Conservation (phyloP, 2,888 invertebrate species). For the Sepiola atlantica region DNA sequence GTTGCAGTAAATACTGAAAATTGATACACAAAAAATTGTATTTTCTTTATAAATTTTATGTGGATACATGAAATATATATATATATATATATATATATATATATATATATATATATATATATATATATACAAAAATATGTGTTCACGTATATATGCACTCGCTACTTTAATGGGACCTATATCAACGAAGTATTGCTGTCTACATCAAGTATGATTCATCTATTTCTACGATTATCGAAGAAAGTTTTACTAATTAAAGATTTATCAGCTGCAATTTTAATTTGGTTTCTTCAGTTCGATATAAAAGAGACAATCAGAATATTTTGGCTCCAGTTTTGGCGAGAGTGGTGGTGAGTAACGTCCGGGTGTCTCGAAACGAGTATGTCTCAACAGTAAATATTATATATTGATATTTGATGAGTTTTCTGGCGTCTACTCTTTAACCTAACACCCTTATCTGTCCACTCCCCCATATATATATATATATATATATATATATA, state of each 20-base stretch:
- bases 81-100: background rate
- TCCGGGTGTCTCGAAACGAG: background rate
- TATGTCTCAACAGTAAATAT: background rate
- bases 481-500: no score
- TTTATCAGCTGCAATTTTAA: background rate
- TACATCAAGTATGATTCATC: background rate
- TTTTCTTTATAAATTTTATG: no score
- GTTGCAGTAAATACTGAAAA: no score
- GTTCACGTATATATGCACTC: no score
- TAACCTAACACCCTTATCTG: background rate
- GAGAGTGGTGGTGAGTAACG: background rate
- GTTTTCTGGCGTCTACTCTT: background rate
- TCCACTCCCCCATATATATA: background rate
- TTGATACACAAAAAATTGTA: no score
- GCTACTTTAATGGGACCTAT: no score
- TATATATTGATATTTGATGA: slow-evolving; percentile 9
- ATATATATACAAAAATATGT: background rate
- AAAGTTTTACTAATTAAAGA: background rate
- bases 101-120: background rate
- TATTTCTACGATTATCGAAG: background rate
- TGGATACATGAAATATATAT: no score
- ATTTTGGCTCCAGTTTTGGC: background rate
- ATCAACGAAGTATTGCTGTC: no score
- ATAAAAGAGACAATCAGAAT: background rate
- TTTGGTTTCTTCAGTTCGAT: background rate